Conservation (phyloP, 2,113 vertebrate genomes). For the Elgaria multicarinata region DNA sequence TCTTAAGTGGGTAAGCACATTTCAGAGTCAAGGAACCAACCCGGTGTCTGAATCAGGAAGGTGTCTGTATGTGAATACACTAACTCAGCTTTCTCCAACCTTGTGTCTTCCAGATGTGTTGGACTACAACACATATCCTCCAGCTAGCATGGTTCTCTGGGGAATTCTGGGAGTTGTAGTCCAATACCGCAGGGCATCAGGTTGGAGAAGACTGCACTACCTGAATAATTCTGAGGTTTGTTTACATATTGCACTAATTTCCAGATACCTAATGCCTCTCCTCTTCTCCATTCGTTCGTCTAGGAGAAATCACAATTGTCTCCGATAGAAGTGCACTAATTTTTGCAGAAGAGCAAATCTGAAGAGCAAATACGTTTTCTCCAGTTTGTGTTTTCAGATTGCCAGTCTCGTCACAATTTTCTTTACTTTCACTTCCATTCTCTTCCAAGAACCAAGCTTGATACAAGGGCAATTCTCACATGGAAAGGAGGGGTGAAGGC, state of each 20-base stretch:
- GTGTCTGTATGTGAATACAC: background rate
- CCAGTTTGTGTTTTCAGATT: conserved; percentile 4
- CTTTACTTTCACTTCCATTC: background rate
- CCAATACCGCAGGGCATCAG: no score
- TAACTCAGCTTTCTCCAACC: background rate
- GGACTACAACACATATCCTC: no score
- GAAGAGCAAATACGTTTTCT: conserved; percentile 33
- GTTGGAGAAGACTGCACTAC: no score
- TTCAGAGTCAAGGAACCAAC: background rate
- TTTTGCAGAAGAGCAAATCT: conserved; percentile 15
- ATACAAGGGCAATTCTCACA: background rate
- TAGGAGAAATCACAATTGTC: conserved; percentile 63
- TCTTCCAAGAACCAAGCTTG: background rate
- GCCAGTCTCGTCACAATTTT: conserved; percentile 25
- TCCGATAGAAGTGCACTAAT: conserved; percentile 27
- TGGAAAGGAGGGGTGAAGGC: background rate
- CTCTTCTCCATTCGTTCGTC: conserved; percentile 23
- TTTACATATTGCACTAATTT: conserved; percentile 45
- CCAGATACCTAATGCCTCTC: conserved; percentile 20
- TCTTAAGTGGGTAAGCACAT: accelerated
- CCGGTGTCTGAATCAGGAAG: background rate
- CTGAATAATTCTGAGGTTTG: conserved; percentile 48
- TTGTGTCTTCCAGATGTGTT: no score
- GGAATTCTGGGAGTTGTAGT: no score
- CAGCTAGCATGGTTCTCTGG: no score